Evolutionary conservation across 2,797 vertebrate species (phyloP), one percentile per base, ranked within the genome.

Genomic region (Neosilurus mollespiculum): DNA sequence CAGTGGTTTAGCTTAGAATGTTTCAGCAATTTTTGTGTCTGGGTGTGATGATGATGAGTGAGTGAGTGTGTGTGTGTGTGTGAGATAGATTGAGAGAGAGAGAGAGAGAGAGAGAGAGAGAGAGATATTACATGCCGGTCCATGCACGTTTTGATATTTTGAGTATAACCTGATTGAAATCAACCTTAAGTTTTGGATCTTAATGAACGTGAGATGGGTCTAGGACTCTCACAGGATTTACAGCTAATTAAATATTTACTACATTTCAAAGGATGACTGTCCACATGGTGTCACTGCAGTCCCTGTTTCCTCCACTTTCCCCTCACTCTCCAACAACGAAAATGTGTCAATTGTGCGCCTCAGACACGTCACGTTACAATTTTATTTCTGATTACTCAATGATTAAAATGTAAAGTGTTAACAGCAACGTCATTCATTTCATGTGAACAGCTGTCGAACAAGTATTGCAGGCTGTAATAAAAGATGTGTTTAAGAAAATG

Each of bases 221-320:
- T 24, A 14, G 49, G 43, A 71, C 26, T n/a, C n/a, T n/a, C n/a
- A n/a, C n/a, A n/a, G 6, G 2, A 69, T 71, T 71, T 71, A 53
- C 15, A 16, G 5, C 2, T 22, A 53, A 14, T 51, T 8, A 53
- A 54, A 73, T 54, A 10, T 20, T 24, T 16, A 53, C 70, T 54
- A 51, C 10, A 54, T 58, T 58, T 58, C 18, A 22, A 20, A 10
- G 14, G 6, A 2, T 6, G 18, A 58, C 4, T 12, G 26, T 34
- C 72, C 72, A 75, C 72, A 58, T 12, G 72, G 53, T 75, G 72
- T 75, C 54, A 75, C 72, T 75, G 26, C 20, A 56, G 72, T 75
- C 51, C 26, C 56, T 75, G 53, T 59, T 18, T 30, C 56, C 20
- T 56, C 4, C 15, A 6, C 54, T n/a, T 56, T 53, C 2, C 12